Base-by-base conservation (phyloP, 2,113 vertebrate genomes). In the Rattus rattus region DNA sequence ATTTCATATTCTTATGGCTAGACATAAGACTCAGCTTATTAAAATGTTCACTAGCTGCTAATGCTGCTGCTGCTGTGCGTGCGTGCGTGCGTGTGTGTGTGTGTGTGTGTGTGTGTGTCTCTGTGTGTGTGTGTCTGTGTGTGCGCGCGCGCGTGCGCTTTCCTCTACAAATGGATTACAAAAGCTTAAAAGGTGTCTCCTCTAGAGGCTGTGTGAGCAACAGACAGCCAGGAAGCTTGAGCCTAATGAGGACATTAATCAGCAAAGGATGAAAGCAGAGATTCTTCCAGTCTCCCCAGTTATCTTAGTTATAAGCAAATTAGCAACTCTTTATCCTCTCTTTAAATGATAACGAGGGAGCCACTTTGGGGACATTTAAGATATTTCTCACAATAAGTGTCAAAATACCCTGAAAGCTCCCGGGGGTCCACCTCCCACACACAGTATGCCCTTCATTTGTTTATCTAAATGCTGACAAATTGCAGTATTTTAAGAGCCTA, bases 401-500 rank as follows among this genome's bases (percentile, higher is more conserved):
- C 97, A 98, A 98, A 98, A 98, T 98, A 98, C 98, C 97, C 98
- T 94, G 94, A 0, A 96, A 97, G 97, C 96, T 96, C 94, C 81
- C 30, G 59, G 94, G 96, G 97, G 98, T 96, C 98, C 97, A 98
- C 97, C 98, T 98, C 98, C 98, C 98, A 98, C 98, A 97, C 97
- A 98, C n/a, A 11, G 61, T 95, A 73, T 98, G 97, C 97, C 98
- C 98, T 98, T 98, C 98, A 98, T 99, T 99, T 99, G 98, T 99
- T 99, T 98, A 98, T 98, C 98, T 99, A 98, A 99, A 99, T 98
- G 98, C 98, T 99, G 99, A 99, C 99, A 99, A 99, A 99, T 99
- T 99, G 99, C 98, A 97, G 98, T 97, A 98, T 99, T 99, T 99
- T 98, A 98, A 98, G 98, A 98, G 98, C 97, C 97, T 99, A 98